These are phyloP conservation scores for Acanthisitta chloris DNA, from an alignment of 2,113 vertebrate genomes.

Conservation along the genomic window DNA sequence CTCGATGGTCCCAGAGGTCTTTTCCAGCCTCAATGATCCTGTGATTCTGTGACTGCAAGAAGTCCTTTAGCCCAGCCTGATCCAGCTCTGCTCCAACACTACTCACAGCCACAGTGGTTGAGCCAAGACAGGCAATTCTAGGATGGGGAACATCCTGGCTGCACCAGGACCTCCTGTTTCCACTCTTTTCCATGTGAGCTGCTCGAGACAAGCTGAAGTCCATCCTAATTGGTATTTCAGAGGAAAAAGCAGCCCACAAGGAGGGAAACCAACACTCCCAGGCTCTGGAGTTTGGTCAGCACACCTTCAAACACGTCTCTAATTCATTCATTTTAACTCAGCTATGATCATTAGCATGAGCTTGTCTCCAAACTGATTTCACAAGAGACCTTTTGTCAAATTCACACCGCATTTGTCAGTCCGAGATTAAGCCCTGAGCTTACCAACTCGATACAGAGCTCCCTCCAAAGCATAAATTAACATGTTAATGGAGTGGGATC, in stretches of 20 bases:
- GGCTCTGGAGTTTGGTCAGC: background rate
- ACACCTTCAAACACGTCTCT: background rate
- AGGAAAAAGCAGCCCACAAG: background rate
- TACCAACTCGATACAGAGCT: background rate
- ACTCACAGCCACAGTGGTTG: fast-evolving
- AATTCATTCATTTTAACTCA: constrained; percentile 38
- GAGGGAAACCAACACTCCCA: background rate
- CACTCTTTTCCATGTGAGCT: background rate
- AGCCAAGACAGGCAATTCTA: background rate
- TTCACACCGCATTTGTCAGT: constrained; percentile 18
- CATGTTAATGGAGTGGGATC: constrained; percentile 20
- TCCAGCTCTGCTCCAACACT: fast-evolving
- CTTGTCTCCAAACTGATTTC: constrained; percentile 42
- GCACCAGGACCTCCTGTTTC: background rate
- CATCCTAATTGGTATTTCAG: background rate
- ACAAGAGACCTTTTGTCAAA: constrained; percentile 59
- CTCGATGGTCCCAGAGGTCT: no score
- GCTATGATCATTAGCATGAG: constrained; percentile 29
- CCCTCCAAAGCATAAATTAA: constrained; percentile 57
- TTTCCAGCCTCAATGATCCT: no score
- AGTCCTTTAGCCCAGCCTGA: background rate
- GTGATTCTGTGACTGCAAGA: no score
- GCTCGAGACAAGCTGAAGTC: background rate
- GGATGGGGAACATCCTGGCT: background rate
- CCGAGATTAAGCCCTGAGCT: constrained; percentile 14